phyloP scores from a whole-genome alignment of 2,888 invertebrate genomes.

The Troides aeacus region DNA sequence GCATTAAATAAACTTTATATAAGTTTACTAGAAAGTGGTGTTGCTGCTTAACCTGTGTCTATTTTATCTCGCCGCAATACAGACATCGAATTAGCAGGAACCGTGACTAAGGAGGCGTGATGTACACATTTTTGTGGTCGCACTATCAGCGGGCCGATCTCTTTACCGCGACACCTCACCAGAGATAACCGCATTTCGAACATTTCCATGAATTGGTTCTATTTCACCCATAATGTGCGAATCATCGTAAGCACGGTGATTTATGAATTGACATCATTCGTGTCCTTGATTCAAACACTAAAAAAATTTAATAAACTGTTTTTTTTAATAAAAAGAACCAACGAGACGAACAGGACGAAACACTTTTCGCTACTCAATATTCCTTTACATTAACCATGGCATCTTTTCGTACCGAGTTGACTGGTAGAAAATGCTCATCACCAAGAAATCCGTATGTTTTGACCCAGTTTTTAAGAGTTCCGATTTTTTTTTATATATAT shows the following conservation, averaged over 20 bases:
- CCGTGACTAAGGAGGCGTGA: conserved; percentile 60
- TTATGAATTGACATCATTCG: background rate
- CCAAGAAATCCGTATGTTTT: too few species aligned
- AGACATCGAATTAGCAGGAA: conserved; percentile 58
- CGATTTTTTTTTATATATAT: too few species aligned
- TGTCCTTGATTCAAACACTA: background rate
- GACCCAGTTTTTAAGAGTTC: too few species aligned
- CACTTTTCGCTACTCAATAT: too few species aligned
- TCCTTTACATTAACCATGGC: too few species aligned
- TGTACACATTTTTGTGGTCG: conserved; percentile 61
- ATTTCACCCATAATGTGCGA: conserved; percentile 23
- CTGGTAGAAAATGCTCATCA: too few species aligned
- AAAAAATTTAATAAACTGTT: too few species aligned
- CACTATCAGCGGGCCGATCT: conserved; percentile 37
- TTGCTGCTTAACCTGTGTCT: background rate
- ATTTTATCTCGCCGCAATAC: conserved; percentile 34
- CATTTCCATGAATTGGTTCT: conserved; percentile 27
- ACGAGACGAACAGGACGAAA: too few species aligned
- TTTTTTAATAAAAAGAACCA: too few species aligned
- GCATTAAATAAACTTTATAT: too few species aligned
- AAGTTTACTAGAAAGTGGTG: background rate
- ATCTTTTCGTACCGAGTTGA: too few species aligned
- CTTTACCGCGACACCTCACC: conserved; percentile 33
- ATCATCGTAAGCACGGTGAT: conserved; percentile 8
- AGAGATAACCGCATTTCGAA: conserved; percentile 20